These are phyloP conservation scores for Archips crataeganus DNA, from an alignment of 2,888 invertebrate genomes.

Conservation along the genomic window DNA sequence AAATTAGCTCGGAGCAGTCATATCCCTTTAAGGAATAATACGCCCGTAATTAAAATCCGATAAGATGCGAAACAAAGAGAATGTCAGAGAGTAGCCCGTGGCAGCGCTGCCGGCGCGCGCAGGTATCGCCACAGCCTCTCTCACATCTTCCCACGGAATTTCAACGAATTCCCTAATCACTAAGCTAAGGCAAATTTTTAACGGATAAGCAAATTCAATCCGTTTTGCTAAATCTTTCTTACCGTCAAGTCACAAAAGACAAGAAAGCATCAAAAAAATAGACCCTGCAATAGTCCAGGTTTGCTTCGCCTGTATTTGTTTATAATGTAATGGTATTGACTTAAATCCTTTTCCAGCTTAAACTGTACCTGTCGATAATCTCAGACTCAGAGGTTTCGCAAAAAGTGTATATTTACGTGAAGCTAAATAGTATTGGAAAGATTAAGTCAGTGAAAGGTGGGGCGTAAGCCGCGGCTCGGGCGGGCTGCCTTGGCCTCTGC, in stretches of 20 bases:
- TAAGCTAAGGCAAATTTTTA: constrained; percentile 72
- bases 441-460: constrained; percentile 57
- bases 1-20: constrained; percentile 78
- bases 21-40: constrained; percentile 83
- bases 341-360: constrained; percentile 78
- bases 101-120: constrained; percentile 33
- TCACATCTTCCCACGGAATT: constrained; percentile 53
- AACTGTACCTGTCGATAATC: constrained; percentile 78
- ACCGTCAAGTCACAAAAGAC: constrained; percentile 67
- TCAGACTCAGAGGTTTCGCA: constrained; percentile 55
- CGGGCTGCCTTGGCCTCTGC: constrained; percentile 28
- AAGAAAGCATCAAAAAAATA: constrained; percentile 50
- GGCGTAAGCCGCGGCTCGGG: constrained; percentile 53
- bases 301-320: constrained; percentile 69
- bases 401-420: constrained; percentile 76
- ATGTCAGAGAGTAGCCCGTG: constrained; percentile 62
- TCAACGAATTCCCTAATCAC: constrained; percentile 67
- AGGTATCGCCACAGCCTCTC: constrained; percentile 33
- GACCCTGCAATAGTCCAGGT: constrained; percentile 57
- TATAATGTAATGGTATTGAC: constrained; percentile 81
- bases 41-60: constrained; percentile 84
- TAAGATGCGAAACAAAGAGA: constrained; percentile 83
- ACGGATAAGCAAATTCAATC: constrained; percentile 75
- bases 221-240: constrained; percentile 71
- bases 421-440: constrained; percentile 64